phyloP scores from a whole-genome alignment of 2,888 invertebrate species.

The Calameuta filiformis region DNA sequence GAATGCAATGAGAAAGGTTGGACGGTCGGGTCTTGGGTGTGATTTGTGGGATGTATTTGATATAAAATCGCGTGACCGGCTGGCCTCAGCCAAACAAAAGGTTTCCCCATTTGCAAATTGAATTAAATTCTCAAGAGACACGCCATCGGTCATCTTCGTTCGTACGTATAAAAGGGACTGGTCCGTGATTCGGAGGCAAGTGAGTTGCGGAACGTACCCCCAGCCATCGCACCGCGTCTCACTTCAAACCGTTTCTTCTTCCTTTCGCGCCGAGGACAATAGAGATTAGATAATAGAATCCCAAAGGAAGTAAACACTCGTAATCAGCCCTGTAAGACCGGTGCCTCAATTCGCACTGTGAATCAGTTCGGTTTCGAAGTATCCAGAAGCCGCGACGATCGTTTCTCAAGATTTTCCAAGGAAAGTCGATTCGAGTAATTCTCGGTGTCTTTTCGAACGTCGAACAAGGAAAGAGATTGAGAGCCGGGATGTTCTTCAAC shows the following conservation, averaged over 20 bases:
- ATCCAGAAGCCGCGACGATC: neutral
- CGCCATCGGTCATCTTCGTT: conserved; percentile 53
- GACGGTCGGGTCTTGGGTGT: neutral
- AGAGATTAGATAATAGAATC: neutral
- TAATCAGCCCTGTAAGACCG: conserved; percentile 12
- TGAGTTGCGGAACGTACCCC: conserved; percentile 62
- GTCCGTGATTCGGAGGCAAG: conserved; percentile 43
- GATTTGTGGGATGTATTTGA: conserved; percentile 22
- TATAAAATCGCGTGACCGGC: conserved; percentile 60
- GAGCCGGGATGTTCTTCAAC: conserved; percentile 51
- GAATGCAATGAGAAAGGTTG: neutral
- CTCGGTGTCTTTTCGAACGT: neutral
- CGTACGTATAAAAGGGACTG: conserved; percentile 22
- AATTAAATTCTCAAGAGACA: conserved; percentile 62
- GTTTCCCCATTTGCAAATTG: conserved; percentile 62
- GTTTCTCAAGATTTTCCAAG: neutral
- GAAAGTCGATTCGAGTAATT: neutral
- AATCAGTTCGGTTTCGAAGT: conserved; percentile 11
- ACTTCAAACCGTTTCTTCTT: conserved; percentile 49
- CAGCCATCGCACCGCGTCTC: conserved; percentile 59
- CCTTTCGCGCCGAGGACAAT: conserved; percentile 14
- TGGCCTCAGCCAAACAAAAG: conserved; percentile 61
- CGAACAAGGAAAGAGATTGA: neutral
- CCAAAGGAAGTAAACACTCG: neutral
- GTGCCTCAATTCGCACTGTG: conserved; percentile 2